Conservation (phyloP, 2,888 invertebrate genomes). For the Lottia gigantea region DNA sequence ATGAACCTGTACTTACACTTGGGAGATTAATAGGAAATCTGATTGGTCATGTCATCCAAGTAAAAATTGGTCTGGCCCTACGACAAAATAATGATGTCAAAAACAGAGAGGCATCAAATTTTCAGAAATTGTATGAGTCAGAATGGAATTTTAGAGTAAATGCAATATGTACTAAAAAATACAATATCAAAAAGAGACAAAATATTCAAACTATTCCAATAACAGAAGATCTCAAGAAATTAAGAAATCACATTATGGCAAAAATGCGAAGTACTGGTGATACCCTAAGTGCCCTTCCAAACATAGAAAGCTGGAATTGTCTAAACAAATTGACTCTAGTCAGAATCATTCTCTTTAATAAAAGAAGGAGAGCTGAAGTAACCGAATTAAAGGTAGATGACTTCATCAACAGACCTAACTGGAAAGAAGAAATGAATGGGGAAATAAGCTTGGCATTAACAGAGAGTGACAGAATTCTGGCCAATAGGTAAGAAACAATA, state of each 20-base stretch:
- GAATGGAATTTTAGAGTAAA: constrained; percentile 1
- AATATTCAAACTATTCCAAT: not conserved
- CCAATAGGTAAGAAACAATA: not conserved
- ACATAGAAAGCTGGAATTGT: not conserved
- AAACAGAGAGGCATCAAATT: not conserved
- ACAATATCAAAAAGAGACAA: not conserved
- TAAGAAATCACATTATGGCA: not conserved
- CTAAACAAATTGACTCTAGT: not conserved
- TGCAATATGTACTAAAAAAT: not conserved
- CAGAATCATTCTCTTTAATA: not conserved
- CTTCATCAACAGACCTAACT: not conserved
- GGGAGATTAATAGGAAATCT: not conserved
- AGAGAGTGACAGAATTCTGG: not conserved
- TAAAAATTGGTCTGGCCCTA: not conserved
- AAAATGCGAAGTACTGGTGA: not conserved
- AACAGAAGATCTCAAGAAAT: not conserved
- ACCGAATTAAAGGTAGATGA: not conserved
- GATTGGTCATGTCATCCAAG: not conserved
- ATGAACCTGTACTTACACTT: not conserved
- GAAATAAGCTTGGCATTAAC: not conserved
- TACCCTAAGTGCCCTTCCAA: not conserved
- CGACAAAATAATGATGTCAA: not conserved
- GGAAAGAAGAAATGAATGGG: not conserved
- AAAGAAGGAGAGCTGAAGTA: constrained; percentile 1
- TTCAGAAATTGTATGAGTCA: not conserved